Evolutionary conservation across 2,113 vertebrate species (phyloP).

Genomic region (Nannospalax galili): DNA sequence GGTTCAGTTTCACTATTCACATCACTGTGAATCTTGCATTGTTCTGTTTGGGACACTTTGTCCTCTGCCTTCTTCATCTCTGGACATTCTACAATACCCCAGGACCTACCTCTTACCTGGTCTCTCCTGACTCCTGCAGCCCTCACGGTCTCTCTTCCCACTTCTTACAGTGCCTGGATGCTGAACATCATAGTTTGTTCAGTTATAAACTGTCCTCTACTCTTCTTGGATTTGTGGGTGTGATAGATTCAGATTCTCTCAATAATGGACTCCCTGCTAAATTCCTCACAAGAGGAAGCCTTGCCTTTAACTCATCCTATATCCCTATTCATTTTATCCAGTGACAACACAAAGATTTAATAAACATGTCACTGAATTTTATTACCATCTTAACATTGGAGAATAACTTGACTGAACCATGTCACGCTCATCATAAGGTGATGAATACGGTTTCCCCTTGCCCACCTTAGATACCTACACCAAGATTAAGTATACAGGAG

Average conservation of each 20-base stretch:
- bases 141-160: not conserved
- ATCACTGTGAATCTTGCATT: not conserved
- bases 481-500: accelerated
- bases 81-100: not conserved
- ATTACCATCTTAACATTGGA: not conserved
- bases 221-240: not conserved
- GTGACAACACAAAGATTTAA: not conserved
- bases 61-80: not conserved
- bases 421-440: not conserved
- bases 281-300: not conserved
- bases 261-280: not conserved
- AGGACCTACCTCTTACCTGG: not conserved
- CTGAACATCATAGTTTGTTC: not conserved
- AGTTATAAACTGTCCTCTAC: too few relatives aligned
- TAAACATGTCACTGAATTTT: not conserved
- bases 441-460: not conserved
- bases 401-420: not conserved
- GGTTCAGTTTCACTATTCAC: not conserved
- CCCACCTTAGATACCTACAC: not conserved
- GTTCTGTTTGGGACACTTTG: not conserved
- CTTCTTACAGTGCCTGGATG: not conserved
- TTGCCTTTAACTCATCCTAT: not conserved
- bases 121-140: not conserved
- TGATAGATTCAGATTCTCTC: not conserved
- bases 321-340: not conserved